Evolutionary conservation across 2,113 vertebrate genomes (phyloP), one percentile per base, ranked within the genome.

Genomic region (Ellobius talpinus): DNA sequence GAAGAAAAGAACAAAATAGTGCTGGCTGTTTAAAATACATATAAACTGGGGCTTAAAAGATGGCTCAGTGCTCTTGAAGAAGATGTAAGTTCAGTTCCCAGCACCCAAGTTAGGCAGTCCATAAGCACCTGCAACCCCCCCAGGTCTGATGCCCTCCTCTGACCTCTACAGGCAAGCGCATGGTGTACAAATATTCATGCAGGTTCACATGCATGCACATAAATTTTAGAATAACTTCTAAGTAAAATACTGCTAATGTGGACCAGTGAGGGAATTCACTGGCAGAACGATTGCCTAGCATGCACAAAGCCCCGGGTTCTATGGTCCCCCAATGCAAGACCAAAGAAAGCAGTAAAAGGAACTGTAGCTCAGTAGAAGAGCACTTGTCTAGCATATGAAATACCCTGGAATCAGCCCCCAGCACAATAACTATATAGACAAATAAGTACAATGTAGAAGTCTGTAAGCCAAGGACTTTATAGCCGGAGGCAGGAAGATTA

Each of bases 1-100:
- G 6, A 23, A 31, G 17, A 55, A 79, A 61, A 24, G 78, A 81
- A 16, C 52, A 78, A n/a, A 90, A n/a, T 7, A 81, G 12, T 17
- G 58, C 6, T 93, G 21, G 29, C 50, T 63, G 73, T 61, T 81
- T 94, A 82, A 92, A 93, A 50, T 68, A 50, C 10, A 45, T 86
- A 68, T 7, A 24, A 36, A 68, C 33, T n/a, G 12, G 47, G 66
- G 0, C 63, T 36, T 45, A 31, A 36, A 68, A 87, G 63, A 33
- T 14, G 63, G 42, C 17, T 68, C 42, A 33, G 42, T 23, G 84
- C 63, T 47, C 63, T 36, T 24, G 5, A 12, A 87, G 19, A 50
- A 68, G 42, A 87, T 31, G 5, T 4, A 21, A 68, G 63, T 50
- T 47, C 31, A 68, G 42, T 50, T 68, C 42, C 63, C 63, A 68